Evolutionary conservation across 2,888 invertebrate species (phyloP).

Genomic region (Drosophila leonis): DNA sequence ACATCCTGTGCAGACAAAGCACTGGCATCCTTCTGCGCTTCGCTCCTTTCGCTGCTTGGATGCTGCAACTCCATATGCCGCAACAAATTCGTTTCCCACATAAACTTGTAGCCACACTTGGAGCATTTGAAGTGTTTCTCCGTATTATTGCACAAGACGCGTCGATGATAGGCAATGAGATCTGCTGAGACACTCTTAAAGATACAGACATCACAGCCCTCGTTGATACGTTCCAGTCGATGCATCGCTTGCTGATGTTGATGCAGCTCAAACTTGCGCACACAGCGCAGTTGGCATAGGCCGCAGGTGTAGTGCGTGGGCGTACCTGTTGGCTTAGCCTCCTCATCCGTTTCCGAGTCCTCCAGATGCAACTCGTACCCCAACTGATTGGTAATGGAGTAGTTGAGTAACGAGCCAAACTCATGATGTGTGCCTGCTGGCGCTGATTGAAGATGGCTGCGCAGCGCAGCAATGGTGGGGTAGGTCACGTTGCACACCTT

Average conservation of each 20-base stretch:
- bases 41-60: slow-evolving; percentile 15
- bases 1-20: not conserved
- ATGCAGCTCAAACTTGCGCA: slow-evolving; percentile 81
- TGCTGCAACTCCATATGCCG: slow-evolving; percentile 76
- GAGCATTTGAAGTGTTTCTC: slow-evolving; percentile 80
- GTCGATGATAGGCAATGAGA: slow-evolving; percentile 86
- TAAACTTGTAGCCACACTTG: slow-evolving; percentile 82
- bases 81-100: slow-evolving; percentile 83
- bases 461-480: slow-evolving; percentile 63
- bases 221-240: slow-evolving; percentile 86
- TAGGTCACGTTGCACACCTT: slow-evolving; percentile 78
- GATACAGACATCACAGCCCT: slow-evolving; percentile 87
- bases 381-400: slow-evolving; percentile 82
- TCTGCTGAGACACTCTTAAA: slow-evolving; percentile 87
- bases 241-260: slow-evolving; percentile 83
- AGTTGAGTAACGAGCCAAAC: slow-evolving; percentile 68
- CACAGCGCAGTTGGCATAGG: slow-evolving; percentile 78
- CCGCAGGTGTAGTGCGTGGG: slow-evolving; percentile 73
- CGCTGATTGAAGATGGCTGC: slow-evolving; percentile 62
- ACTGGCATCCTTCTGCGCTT: slow-evolving; percentile 12
- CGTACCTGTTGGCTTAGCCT: slow-evolving; percentile 47
- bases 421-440: slow-evolving; percentile 54
- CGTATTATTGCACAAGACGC: slow-evolving; percentile 83
- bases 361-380: slow-evolving; percentile 84
- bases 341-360: slow-evolving; percentile 85